A percentile compares a stretch with the other conserved stretches of the same genome.
phyloP scores from a whole-genome alignment of 30 jellyfish, hydroid and myxozoan genomes.

The Rhopilema esculentum region DNA sequence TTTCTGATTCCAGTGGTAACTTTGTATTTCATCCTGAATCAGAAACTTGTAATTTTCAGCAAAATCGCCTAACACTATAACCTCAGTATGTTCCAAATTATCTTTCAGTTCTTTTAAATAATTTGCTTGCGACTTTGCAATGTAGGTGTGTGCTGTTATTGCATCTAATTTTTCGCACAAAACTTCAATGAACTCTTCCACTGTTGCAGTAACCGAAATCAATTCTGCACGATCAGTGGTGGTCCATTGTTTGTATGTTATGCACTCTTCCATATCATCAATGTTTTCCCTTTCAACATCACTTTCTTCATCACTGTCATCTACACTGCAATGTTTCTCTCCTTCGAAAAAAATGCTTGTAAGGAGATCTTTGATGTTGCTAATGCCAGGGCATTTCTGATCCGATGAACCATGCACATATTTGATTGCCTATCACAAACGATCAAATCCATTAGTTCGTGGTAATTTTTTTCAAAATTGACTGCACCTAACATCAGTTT shows the following conservation, averaged over 20 bases:
- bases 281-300: not conserved
- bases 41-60: slow-evolving; percentile 16
- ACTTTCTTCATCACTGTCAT: not conserved
- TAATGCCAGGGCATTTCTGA: slow-evolving; percentile 57
- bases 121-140: slow-evolving; percentile 20
- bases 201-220: not conserved
- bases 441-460: slow-evolving; percentile 49
- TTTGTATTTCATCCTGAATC: slow-evolving; percentile 25
- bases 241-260: slow-evolving; percentile 26
- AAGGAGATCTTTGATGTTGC: not conserved
- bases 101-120: slow-evolving; percentile 16
- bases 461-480: slow-evolving; percentile 21
- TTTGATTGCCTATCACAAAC: slow-evolving; percentile 59
- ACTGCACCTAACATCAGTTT: slow-evolving; percentile 47
- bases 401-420: slow-evolving; percentile 79
- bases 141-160: slow-evolving; percentile 18
- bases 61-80: slow-evolving; percentile 12
- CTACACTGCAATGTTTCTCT: not conserved
- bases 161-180: slow-evolving; percentile 4
- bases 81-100: not conserved
- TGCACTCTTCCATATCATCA: not conserved
- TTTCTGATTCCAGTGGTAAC: slow-evolving; percentile 33
- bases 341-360: not conserved
- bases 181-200: slow-evolving; percentile 13
- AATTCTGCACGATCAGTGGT: slow-evolving; percentile 32